These are phyloP conservation scores for Dicentrarchus labrax DNA, from an alignment of 2,113 vertebrate species.

Conservation along the genomic window DNA sequence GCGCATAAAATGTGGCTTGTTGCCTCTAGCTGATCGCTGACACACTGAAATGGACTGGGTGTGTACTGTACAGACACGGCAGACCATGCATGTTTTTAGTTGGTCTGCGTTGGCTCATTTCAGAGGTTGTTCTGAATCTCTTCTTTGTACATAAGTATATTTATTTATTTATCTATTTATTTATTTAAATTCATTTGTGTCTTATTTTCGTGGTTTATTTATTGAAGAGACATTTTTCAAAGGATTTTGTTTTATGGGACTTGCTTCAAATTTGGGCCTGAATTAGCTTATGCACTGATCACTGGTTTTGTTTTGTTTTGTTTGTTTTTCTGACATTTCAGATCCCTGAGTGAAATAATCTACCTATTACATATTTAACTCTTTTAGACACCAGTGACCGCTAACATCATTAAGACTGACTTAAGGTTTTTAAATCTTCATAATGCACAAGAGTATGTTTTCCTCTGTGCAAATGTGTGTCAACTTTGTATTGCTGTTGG, in stretches of 20 bases:
- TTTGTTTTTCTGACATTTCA: slow-evolving; percentile 39
- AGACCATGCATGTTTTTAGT: slow-evolving; percentile 63
- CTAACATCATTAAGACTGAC: slow-evolving; percentile 38
- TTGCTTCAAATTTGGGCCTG: slow-evolving; percentile 51
- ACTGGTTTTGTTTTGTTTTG: slow-evolving; percentile 7
- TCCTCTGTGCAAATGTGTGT: slow-evolving; percentile 39
- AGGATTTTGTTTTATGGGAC: slow-evolving; percentile 33
- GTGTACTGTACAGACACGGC: slow-evolving; percentile 24
- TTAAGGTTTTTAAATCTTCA: slow-evolving; percentile 40
- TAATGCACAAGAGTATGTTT: slow-evolving; percentile 38
- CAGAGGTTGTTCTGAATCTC: slow-evolving; percentile 46
- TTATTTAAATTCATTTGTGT: slow-evolving; percentile 68
- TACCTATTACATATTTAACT: slow-evolving; percentile 17
- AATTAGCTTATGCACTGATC: slow-evolving; percentile 31
- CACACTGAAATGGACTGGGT: slow-evolving; percentile 2
- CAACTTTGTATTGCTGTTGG: slow-evolving; percentile 41
- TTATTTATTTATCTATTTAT: slow-evolving; percentile 74
- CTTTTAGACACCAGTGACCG: slow-evolving; percentile 28
- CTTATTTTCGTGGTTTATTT: slow-evolving; percentile 67
- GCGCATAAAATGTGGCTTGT: slow-evolving; percentile 23
- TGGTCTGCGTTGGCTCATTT: slow-evolving; percentile 52
- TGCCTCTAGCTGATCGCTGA: slow-evolving; percentile 24
- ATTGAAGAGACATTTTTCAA: slow-evolving; percentile 52
- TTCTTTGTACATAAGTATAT: slow-evolving; percentile 72
- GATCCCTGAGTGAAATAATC: slow-evolving; percentile 33